Evolutionary conservation across 1,140 invertebrate genomes (phyloP).

Genomic region (Sinonovacula constricta): DNA sequence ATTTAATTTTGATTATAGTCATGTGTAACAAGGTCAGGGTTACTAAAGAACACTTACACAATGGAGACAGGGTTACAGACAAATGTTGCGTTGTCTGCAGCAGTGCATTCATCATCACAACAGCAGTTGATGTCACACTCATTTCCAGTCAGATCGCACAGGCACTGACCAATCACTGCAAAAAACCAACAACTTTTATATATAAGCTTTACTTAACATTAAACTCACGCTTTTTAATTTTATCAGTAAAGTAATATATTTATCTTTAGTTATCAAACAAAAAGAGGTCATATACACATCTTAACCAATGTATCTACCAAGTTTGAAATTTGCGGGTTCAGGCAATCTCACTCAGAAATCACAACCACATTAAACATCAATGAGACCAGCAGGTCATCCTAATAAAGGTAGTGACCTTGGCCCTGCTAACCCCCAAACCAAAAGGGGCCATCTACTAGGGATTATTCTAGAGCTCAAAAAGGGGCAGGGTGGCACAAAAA

Average conservation of each 20-base stretch:
- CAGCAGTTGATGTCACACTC: slow-evolving; percentile 87
- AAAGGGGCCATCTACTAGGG: too few relatives aligned
- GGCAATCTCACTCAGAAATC: too few relatives aligned
- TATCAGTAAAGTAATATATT: background rate
- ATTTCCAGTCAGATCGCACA: slow-evolving; percentile 77
- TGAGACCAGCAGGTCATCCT: too few relatives aligned
- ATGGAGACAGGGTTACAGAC: slow-evolving; percentile 75
- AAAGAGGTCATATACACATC: background rate
- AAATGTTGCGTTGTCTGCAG: slow-evolving; percentile 81
- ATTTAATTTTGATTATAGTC: background rate
- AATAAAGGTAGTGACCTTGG: too few relatives aligned
- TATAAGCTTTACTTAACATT: background rate
- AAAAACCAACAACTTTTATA: slow-evolving; percentile 16
- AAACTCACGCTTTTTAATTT: background rate
- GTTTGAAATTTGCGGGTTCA: too few relatives aligned
- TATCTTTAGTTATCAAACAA: background rate
- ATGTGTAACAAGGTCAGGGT: background rate
- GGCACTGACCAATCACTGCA: slow-evolving; percentile 66
- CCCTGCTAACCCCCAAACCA: too few relatives aligned
- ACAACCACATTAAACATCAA: too few relatives aligned
- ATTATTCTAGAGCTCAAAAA: too few relatives aligned
- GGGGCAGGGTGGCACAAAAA: too few relatives aligned
- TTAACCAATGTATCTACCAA: too few relatives aligned
- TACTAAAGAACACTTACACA: slow-evolving; percentile 21
- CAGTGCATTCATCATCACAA: slow-evolving; percentile 84